Percentiles rank a stretch among this genome's conserved stretches.
Conservation (phyloP, 2,797 vertebrate species). For the Semaprochilodus insignis region DNA sequence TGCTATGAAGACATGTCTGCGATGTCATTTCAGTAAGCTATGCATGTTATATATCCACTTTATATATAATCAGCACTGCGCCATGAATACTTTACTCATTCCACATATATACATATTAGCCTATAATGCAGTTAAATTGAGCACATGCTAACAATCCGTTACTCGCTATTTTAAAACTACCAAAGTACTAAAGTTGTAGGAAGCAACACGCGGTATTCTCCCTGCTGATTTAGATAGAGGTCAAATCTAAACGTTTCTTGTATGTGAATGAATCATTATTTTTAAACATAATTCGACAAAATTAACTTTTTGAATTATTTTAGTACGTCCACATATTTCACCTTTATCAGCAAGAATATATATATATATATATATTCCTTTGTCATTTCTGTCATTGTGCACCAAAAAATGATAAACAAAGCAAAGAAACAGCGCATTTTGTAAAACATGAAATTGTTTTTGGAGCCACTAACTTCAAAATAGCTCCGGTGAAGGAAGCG, state of each 20-base stretch:
- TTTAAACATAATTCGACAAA: background rate
- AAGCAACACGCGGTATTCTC: background rate
- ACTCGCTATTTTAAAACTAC: background rate
- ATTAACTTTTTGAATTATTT: background rate
- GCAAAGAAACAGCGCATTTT: background rate
- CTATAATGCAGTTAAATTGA: too few species aligned
- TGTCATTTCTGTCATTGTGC: background rate
- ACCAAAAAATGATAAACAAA: background rate
- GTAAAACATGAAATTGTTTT: background rate
- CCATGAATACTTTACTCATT: too few species aligned
- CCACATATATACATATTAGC: too few species aligned
- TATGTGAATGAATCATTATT: background rate
- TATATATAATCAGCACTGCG: too few species aligned
- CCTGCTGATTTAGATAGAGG: background rate
- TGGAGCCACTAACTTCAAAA: conserved; percentile 34
- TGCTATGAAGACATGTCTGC: background rate
- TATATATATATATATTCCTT: too few species aligned
- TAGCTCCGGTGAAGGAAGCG: conserved; percentile 15
- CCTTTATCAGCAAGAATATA: too few species aligned
- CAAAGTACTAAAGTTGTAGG: too few species aligned
- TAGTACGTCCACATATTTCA: background rate
- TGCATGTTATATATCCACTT: background rate
- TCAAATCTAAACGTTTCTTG: background rate
- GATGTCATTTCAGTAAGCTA: background rate
- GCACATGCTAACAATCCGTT: too few species aligned